Percentiles rank a stretch among this genome's conserved stretches.
Evolutionary conservation across 2,888 invertebrate genomes (phyloP).

Genomic region (Lycophotia porphyrea): DNA sequence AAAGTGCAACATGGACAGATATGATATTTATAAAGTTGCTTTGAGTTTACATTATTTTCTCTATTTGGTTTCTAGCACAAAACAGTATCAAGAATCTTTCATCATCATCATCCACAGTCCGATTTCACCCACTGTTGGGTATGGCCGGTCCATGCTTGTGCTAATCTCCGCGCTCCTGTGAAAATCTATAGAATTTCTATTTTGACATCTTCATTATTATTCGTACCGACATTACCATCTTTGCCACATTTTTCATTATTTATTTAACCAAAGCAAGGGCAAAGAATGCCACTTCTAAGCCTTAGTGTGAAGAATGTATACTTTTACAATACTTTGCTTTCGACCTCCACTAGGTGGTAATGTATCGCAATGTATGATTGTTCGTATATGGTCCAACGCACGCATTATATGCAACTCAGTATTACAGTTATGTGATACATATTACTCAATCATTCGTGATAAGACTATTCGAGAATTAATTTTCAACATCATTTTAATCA

Average conservation of each 20-base stretch:
- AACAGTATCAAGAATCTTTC: neutral
- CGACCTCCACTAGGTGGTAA: slow-evolving; percentile 70
- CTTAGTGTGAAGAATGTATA: slow-evolving; percentile 62
- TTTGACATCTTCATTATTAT: neutral
- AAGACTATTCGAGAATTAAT: slow-evolving; percentile 58
- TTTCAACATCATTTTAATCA: slow-evolving; percentile 53
- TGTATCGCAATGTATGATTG: slow-evolving; percentile 66
- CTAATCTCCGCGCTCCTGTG: neutral
- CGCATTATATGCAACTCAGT: slow-evolving; percentile 68
- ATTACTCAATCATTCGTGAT: slow-evolving; percentile 77
- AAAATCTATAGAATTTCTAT: neutral
- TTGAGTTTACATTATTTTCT: neutral
- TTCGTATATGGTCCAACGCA: slow-evolving; percentile 70
- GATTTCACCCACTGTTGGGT: neutral
- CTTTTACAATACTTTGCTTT: slow-evolving; percentile 56
- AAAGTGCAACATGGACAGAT: slow-evolving; percentile 26
- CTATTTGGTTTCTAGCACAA: neutral
- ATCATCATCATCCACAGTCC: neutral
- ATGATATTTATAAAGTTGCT: neutral
- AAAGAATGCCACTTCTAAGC: slow-evolving; percentile 28
- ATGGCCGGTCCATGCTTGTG: neutral
- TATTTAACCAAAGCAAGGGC: slow-evolving; percentile 30
- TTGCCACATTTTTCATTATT: slow-evolving; percentile 6
- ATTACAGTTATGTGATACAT: slow-evolving; percentile 68
- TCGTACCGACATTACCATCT: neutral